These are phyloP conservation scores for Pomacea maculata DNA, from an alignment of 1,140 invertebrate genomes.

Conservation along the genomic window DNA sequence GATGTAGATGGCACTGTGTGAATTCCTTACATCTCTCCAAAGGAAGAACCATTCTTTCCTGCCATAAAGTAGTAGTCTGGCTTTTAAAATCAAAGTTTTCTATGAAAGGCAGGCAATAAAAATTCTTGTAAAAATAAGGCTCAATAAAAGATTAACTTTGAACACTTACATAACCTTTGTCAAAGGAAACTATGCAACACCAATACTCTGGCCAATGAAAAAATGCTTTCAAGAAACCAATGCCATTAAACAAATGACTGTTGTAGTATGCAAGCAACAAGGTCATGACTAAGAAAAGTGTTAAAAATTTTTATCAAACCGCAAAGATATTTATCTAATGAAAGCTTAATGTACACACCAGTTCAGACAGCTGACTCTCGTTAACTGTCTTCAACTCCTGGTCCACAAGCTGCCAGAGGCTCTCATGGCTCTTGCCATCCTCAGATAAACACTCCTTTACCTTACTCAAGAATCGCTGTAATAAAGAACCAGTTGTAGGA, in stretches of 20 bases:
- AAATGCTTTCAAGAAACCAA: background rate
- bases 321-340: background rate
- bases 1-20: too few species aligned
- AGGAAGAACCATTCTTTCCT: too few species aligned
- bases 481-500: too few species aligned
- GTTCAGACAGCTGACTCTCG: background rate
- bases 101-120: background rate
- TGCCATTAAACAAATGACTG: background rate
- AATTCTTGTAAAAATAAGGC: background rate
- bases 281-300: too few species aligned
- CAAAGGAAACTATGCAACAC: background rate
- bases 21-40: too few species aligned
- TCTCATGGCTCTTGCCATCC: background rate
- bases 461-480: constrained; percentile 19
- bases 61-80: too few species aligned
- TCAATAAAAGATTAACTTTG: background rate
- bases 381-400: constrained; percentile 5
- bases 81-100: too few species aligned
- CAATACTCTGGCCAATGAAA: too few species aligned
- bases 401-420: constrained; percentile 9
- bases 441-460: background rate
- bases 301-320: background rate
- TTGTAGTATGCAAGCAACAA: background rate
- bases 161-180: background rate
- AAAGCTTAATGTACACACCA: background rate